These are phyloP conservation scores for Potamilus streckersoni DNA, from an alignment of 1,140 invertebrate species.

Conservation along the genomic window DNA sequence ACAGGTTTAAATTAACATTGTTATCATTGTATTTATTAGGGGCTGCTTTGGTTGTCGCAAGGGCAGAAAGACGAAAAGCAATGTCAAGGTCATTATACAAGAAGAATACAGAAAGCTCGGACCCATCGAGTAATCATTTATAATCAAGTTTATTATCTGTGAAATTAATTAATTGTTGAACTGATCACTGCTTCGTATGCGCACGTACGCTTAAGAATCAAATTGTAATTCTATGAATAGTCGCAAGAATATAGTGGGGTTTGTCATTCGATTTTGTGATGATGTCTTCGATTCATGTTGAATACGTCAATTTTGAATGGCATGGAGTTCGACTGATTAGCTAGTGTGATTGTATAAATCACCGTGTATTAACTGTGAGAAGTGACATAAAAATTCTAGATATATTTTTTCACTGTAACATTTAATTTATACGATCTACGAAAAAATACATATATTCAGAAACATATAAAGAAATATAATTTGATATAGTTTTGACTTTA, in stretches of 20 bases:
- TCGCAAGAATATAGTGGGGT: background rate
- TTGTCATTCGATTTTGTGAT: background rate
- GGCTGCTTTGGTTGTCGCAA: constrained; percentile 6
- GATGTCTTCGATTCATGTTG: background rate
- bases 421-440: no score
- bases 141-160: background rate
- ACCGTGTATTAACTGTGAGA: no score
- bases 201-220: background rate
- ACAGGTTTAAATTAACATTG: background rate
- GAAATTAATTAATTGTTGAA: background rate
- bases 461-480: no score
- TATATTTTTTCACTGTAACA: no score
- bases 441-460: no score
- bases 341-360: no score
- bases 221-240: background rate
- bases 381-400: no score
- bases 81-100: constrained; percentile 43
- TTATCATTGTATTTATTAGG: constrained; percentile 1
- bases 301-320: background rate
- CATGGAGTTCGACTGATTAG: no score
- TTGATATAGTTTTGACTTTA: no score
- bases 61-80: background rate
- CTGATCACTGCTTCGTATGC: background rate
- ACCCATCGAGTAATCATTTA: constrained; percentile 75
- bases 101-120: constrained; percentile 80